These are phyloP conservation scores for Sternotherus odoratus DNA, from an alignment of 2,797 vertebrate species.

Conservation along the genomic window DNA sequence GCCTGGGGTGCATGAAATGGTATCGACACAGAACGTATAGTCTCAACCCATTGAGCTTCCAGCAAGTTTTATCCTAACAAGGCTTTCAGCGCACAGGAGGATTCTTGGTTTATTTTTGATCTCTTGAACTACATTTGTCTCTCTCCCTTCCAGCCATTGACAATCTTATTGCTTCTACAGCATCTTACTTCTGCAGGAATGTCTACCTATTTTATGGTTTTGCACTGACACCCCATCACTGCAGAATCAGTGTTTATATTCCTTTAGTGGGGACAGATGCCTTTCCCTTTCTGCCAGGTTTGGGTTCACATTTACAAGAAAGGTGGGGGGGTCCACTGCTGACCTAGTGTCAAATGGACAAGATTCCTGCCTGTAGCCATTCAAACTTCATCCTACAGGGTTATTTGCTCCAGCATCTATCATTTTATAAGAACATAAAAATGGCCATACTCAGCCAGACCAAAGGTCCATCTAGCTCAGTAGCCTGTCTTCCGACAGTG, in stretches of 20 bases:
- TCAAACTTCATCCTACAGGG: not conserved
- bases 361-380: not conserved
- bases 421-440: not conserved
- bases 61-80: not conserved
- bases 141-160: not conserved
- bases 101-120: not conserved
- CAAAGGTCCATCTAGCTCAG: too few species aligned
- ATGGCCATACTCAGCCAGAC: too few species aligned
- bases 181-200: fast-evolving
- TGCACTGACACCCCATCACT: not conserved
- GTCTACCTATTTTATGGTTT: fast-evolving
- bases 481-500: too few species aligned
- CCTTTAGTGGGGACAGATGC: not conserved
- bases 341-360: not conserved
- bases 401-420: not conserved
- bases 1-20: not conserved
- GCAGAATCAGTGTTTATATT: not conserved
- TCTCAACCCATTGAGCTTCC: not conserved
- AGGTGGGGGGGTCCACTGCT: not conserved
- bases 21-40: not conserved
- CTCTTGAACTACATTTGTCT: not conserved
- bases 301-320: not conserved
- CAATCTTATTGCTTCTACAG: fast-evolving
- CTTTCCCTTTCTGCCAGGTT: not conserved
- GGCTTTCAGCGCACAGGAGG: too few species aligned